Evolutionary conservation across 2,888 invertebrate genomes (phyloP).

Genomic region (Malthinus flaveolus): DNA sequence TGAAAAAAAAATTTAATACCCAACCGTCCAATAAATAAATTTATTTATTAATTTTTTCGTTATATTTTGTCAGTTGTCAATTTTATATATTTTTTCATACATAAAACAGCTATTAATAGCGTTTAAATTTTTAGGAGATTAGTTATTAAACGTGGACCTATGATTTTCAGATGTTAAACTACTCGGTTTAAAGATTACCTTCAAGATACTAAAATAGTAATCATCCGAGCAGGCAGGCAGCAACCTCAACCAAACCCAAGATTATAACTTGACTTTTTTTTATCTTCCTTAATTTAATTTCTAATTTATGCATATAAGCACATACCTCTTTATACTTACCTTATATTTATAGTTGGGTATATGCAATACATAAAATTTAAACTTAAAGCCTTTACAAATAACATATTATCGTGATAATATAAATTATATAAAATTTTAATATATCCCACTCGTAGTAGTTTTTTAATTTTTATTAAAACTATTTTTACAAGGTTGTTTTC

Average conservation of each 20-base stretch:
- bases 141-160: constrained; percentile 7
- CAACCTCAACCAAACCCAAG: constrained; percentile 3
- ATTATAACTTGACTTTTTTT: constrained; percentile 18
- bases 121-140: neutral
- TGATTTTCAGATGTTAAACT: constrained; percentile 15
- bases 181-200: constrained; percentile 7
- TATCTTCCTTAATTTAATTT: constrained; percentile 17
- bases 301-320: constrained; percentile 24
- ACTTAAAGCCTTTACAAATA: constrained; percentile 16
- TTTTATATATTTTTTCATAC: no score
- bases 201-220: constrained; percentile 21
- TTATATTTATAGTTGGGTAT: constrained; percentile 18
- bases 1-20: neutral
- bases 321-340: constrained; percentile 9
- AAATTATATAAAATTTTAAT: constrained; percentile 16
- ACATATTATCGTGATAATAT: constrained; percentile 17
- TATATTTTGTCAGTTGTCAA: neutral
- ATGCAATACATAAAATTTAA: constrained; percentile 19
- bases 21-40: neutral
- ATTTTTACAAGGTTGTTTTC: no score
- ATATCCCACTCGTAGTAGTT: neutral
- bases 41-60: neutral
- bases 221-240: constrained; percentile 6
- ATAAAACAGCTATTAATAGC: no score
- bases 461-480: no score